phyloP scores from a whole-genome alignment of 2,888 invertebrate species.

The Lydus trimaculatus region DNA sequence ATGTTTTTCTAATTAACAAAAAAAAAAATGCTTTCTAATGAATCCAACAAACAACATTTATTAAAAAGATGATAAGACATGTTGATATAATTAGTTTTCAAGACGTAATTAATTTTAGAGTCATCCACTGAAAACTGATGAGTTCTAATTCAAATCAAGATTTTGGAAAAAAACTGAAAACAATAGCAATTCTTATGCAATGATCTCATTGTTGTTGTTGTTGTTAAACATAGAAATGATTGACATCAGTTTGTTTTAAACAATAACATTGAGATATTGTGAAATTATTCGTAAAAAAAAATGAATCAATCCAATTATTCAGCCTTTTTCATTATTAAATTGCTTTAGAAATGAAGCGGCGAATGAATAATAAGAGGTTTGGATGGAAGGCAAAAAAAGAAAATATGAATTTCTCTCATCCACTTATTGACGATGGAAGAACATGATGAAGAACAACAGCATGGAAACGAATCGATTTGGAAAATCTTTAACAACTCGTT shows the following conservation, averaged over 20 bases:
- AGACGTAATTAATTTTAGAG: not conserved
- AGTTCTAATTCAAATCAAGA: not conserved
- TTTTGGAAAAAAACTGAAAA: not conserved
- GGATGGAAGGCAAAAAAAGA: not conserved
- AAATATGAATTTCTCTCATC: not conserved
- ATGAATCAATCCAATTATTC: not conserved
- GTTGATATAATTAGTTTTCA: not conserved
- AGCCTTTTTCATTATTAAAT: not conserved
- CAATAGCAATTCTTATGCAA: not conserved
- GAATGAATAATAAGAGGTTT: not conserved
- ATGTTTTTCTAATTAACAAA: no score
- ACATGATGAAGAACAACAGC: not conserved
- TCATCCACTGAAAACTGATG: not conserved
- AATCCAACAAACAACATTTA: not conserved
- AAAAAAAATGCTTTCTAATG: not conserved
- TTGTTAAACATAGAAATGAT: not conserved
- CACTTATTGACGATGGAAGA: not conserved
- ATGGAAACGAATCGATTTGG: not conserved
- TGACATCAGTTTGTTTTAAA: not conserved
- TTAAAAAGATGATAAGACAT: no score
- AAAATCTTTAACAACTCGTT: not conserved
- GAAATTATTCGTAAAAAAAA: not conserved
- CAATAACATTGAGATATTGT: not conserved
- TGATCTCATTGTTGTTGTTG: not conserved
- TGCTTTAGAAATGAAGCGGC: not conserved